Base-by-base conservation (phyloP, 1,140 invertebrate species). In the Papilio polyxenes region DNA sequence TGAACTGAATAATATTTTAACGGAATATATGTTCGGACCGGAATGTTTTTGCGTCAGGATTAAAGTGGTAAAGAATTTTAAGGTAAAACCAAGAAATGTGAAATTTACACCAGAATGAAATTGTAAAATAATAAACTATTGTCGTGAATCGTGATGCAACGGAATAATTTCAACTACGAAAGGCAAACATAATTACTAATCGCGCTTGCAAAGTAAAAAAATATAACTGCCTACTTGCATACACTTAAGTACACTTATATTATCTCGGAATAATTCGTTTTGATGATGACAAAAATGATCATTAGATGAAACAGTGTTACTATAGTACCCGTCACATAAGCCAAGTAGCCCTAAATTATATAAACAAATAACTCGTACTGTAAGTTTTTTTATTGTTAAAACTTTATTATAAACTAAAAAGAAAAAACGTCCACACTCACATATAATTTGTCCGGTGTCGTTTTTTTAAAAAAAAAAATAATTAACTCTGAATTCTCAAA, bases 31-130 rank as follows among this genome's bases (percentile, higher is more conserved):
- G 31, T 72, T 37, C 31, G 13, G 15, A 20, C 3, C 6, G 3
- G 4, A 37, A 37, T 37, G 31, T 17, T 72, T 37, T 72, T 37
- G 11, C 11, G 31, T 72, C 10, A 72, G 13, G 37, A 37, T 17
- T 40, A 72, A 72, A 72, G 65, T 72, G 65, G 65, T 72, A 72
- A 72, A 72, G 65, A 72, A 72, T 72, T 72, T 72, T 17, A 72
- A 72, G 65, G 23, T 40, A 37, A 37, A 37, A 72, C 37, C 11
- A 37, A 8, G 11, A 72, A 31, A 69, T 13, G 31, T 69, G 10
- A 69, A 72, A 72, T 40, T 72, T 72, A 72, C 37, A 72, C 13
- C 2, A 17, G 65, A 72, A 37, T 37, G 0, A 37, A 37, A 40
- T 72, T 37, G 13, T 37, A 7, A 31, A 72, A 72, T 17, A 6